Percentiles rank a stretch among this genome's conserved stretches.
Evolutionary conservation across 2,888 invertebrate species (phyloP).

Genomic region (Drosophila atroscutellata): DNA sequence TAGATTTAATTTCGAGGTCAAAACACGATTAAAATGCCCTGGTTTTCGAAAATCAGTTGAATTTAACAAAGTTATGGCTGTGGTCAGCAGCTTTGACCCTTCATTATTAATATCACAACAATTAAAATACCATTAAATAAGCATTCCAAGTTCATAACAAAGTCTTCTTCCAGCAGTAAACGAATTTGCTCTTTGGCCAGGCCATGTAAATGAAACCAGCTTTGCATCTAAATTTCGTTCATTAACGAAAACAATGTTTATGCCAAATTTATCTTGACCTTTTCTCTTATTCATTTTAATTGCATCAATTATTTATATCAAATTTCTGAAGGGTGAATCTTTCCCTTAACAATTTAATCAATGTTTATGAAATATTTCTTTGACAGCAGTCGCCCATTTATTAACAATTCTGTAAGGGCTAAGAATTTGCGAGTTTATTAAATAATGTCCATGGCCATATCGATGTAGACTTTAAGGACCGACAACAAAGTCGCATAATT

Average conservation of each 20-base stretch:
- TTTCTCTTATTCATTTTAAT: slow-evolving; percentile 2
- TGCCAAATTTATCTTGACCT: not conserved
- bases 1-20: not conserved
- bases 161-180: not conserved
- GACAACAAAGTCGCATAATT: slow-evolving; percentile 59
- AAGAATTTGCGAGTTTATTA: slow-evolving; percentile 22
- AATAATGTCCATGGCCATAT: slow-evolving; percentile 33
- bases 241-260: slow-evolving; percentile 1
- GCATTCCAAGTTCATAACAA: not conserved
- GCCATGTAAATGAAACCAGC: not conserved
- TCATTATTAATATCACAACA: not conserved
- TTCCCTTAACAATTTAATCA: slow-evolving; percentile 1
- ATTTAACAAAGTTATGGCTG: not conserved
- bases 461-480: slow-evolving; percentile 39
- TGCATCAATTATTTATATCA: not conserved
- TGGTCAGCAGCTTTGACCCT: not conserved
- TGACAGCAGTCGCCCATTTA: not conserved
- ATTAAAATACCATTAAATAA: not conserved
- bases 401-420: not conserved
- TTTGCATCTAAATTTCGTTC: not conserved
- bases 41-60: not conserved
- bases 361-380: slow-evolving; percentile 2
- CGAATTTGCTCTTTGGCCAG: not conserved
- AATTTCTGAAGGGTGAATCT: not conserved
- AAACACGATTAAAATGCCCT: not conserved